These are phyloP conservation scores for Actias luna DNA, from an alignment of 2,888 invertebrate genomes.

Conservation along the genomic window DNA sequence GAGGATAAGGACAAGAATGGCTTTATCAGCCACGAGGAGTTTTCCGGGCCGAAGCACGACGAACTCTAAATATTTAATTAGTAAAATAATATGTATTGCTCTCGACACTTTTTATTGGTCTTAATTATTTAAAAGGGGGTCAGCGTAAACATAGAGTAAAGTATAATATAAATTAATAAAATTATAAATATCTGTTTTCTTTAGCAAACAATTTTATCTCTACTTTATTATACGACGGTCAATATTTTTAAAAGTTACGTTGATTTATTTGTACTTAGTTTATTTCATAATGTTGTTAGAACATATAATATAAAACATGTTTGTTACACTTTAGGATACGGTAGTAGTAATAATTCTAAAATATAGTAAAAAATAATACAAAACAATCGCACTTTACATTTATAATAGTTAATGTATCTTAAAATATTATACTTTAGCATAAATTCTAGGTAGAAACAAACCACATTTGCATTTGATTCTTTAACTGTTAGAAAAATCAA, in stretches of 20 bases:
- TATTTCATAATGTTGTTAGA: constrained; percentile 11
- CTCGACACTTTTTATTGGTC: constrained; percentile 11
- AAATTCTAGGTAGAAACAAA: background rate
- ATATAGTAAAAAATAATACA: background rate
- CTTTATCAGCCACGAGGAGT: constrained; percentile 96
- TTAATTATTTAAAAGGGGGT: constrained; percentile 5
- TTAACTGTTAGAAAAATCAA: too few relatives aligned
- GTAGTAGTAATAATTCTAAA: constrained; percentile 5
- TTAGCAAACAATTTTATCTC: constrained; percentile 9
- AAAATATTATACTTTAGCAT: background rate
- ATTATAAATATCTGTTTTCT: background rate
- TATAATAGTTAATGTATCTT: background rate
- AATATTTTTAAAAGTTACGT: constrained; percentile 7
- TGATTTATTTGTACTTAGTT: constrained; percentile 15
- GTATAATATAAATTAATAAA: background rate
- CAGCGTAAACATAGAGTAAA: constrained; percentile 1
- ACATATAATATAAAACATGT: constrained; percentile 1
- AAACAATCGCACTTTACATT: background rate
- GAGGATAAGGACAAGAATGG: constrained; percentile 98
- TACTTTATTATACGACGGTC: constrained; percentile 3
- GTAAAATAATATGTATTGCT: background rate
- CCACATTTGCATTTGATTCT: background rate
- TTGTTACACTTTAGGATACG: constrained; percentile 11
- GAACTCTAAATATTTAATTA: constrained; percentile 86
- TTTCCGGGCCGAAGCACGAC: constrained; percentile 98